Evolutionary conservation across 2,113 vertebrate species (phyloP).

Genomic region (Gnathonemus longibarbis): DNA sequence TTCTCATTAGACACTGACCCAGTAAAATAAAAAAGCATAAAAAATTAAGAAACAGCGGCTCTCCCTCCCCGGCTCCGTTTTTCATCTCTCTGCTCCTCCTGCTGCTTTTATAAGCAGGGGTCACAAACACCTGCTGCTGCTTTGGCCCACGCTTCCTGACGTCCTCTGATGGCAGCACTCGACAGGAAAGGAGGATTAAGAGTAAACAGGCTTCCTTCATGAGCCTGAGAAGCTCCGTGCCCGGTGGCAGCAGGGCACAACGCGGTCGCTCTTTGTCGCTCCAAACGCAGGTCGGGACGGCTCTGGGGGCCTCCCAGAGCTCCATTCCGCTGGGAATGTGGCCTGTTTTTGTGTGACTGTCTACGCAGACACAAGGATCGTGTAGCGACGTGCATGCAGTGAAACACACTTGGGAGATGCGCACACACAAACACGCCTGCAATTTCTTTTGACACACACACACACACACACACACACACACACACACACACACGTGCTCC

Average conservation of each 20-base stretch:
- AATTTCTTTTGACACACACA: neutral
- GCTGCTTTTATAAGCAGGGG: neutral
- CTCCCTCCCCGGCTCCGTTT: neutral
- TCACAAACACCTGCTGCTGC: neutral
- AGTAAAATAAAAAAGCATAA: neutral
- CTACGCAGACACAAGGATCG: neutral
- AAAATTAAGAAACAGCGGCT: neutral
- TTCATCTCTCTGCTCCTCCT: neutral
- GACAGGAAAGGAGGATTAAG: neutral
- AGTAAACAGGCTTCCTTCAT: neutral
- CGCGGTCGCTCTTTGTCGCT: neutral
- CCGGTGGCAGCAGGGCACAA: too few relatives aligned
- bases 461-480: neutral
- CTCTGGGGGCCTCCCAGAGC: neutral
- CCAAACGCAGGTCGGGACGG: neutral
- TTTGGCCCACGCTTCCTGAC: neutral
- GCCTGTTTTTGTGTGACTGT: neutral
- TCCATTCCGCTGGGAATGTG: neutral
- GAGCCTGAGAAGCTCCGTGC: neutral
- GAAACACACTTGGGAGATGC: neutral
- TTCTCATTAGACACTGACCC: neutral
- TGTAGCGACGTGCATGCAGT: neutral
- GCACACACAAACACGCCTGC: neutral
- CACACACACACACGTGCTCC: neutral
- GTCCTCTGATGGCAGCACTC: neutral